A percentile compares a stretch with the other conserved stretches of the same genome.
Conservation (phyloP, 2,113 vertebrate genomes). For the Hystrix brachyura region DNA sequence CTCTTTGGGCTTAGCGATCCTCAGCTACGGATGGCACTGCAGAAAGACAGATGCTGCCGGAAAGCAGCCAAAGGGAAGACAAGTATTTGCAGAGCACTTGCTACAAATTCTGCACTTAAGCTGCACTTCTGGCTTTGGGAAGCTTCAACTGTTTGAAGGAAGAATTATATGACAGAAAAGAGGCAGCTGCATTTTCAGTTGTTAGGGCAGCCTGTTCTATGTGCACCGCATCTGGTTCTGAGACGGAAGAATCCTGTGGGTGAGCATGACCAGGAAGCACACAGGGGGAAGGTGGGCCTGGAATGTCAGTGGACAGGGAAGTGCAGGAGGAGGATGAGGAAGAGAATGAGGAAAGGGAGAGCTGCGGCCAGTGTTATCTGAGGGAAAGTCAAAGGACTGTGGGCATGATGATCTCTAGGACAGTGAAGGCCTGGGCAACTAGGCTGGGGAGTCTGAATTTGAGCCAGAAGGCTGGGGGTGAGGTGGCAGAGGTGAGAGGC, state of each 20-base stretch:
- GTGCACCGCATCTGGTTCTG: not conserved
- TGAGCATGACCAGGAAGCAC: not conserved
- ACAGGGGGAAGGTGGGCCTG: not conserved
- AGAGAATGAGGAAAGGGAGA: not conserved
- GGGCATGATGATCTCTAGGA: not conserved
- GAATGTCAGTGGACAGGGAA: not conserved
- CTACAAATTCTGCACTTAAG: not conserved
- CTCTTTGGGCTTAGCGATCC: conserved; percentile 33
- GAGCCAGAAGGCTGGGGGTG: not conserved
- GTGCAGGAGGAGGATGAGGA: not conserved
- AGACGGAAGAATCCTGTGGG: not conserved
- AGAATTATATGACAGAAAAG: not conserved
- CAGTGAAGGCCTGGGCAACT: not conserved
- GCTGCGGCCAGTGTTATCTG: not conserved
- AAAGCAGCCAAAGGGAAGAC: not conserved
- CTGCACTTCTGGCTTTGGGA: not conserved
- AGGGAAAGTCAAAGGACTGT: not conserved
- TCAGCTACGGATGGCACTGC: not conserved
- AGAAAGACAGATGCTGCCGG: not conserved
- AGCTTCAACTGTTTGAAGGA: not conserved
- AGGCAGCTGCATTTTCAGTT: not conserved
- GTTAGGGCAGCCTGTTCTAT: not conserved
- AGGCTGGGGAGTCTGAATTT: not conserved
- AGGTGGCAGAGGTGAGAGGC: not conserved
- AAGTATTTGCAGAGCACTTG: not conserved